Base-by-base conservation (phyloP, 2,888 invertebrate species). In the Phyllotreta cruciferae region DNA sequence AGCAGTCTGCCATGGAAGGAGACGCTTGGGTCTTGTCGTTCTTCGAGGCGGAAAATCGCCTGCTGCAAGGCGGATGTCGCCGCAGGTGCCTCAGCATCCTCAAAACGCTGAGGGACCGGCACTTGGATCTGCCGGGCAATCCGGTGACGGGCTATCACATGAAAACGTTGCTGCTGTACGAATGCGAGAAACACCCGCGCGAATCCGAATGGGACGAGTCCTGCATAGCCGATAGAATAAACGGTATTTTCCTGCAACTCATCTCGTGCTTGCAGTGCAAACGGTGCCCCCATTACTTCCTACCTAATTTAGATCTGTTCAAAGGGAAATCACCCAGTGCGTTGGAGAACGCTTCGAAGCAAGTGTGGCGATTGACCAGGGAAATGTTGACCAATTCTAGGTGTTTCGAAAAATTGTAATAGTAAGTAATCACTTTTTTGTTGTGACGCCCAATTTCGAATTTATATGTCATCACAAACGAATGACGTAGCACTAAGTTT, bases 1-100 rank as follows among this genome's bases (percentile, higher is more conserved):
- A 90, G 74, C 88, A 89, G 78, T 86, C 87, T 8, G 87, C 88
- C 0, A 90, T 92, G 85, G 93, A 93, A 78, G 93, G 93, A 1
- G 93, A 94, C 80, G 92, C 93, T 5, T 93, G 93, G 93, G 89
- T 91, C 9, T 82, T 94, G 77, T 88, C 88, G 8, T 92, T 92
- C 80, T 84, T 85, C 64, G 90, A 91, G 76, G 92, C 92, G 0
- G 93, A 94, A 80, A 88, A 89, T 72, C 82, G 90, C 41, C 83
- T 93, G 9, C 81, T 93, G 50, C 87, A 88, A 75, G 90, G 90
- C 8, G 90, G 74, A 13, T 74, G 74, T 53, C 83, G 92, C 6
- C 83, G 86, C 62, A 84, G 89, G 67, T 91, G 90, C 75, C 83
- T 92, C 58, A 90, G 90, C 75, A 88, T 93, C 57, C 80, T 93